Evolutionary conservation across 2,888 invertebrate species (phyloP).

Genomic region (Pardosa pseudoannulata): DNA sequence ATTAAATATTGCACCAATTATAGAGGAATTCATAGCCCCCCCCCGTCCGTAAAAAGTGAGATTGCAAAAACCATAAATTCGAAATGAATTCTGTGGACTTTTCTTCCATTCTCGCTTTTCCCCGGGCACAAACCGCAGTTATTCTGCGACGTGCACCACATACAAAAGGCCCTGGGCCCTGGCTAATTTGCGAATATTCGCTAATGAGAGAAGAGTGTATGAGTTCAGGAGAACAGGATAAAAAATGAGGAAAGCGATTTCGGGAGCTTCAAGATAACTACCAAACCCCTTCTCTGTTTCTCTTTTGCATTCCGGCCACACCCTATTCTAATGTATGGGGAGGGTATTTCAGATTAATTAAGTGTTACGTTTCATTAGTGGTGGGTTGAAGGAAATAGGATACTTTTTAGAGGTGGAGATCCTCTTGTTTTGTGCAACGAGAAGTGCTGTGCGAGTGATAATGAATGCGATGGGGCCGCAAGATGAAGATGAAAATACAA

Average conservation of each 20-base stretch:
- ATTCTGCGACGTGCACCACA: slow-evolving; percentile 43
- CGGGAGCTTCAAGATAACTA: slow-evolving; percentile 28
- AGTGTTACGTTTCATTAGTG: slow-evolving; percentile 68
- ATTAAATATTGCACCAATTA: slow-evolving; percentile 9
- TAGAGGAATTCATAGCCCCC: not conserved
- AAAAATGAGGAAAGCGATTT: slow-evolving; percentile 44
- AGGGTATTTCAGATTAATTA: slow-evolving; percentile 45
- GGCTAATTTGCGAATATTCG: slow-evolving; percentile 50
- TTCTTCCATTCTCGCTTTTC: not conserved
- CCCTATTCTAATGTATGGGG: slow-evolving; percentile 28
- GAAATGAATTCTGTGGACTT: not conserved
- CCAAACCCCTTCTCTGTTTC: slow-evolving; percentile 16
- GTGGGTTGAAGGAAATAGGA: slow-evolving; percentile 23
- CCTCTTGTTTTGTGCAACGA: not conserved
- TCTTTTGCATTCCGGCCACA: slow-evolving; percentile 39
- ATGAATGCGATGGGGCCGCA: no score
- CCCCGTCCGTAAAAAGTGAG: not conserved
- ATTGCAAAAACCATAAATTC: not conserved
- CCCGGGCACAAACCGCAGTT: not conserved
- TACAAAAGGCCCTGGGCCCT: slow-evolving; percentile 32
- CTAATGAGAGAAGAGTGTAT: slow-evolving; percentile 58
- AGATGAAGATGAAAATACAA: no score
- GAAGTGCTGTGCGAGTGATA: no score
- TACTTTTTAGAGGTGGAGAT: not conserved
- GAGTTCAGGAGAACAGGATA: not conserved